phyloP scores from a whole-genome alignment of 2,113 vertebrate genomes.

The Chloroceryle aenea region DNA sequence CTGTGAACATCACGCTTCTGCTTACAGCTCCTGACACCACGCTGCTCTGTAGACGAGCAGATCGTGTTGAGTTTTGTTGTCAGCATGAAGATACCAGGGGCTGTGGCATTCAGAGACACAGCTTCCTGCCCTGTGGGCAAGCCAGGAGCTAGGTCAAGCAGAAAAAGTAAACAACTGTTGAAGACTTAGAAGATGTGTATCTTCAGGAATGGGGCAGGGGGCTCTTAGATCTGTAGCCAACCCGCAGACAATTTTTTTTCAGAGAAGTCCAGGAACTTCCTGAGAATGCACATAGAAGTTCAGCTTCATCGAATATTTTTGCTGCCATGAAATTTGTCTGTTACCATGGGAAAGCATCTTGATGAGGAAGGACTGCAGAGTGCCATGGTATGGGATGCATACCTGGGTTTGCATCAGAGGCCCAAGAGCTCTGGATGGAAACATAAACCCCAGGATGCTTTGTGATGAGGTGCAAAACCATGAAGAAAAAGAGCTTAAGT shows the following conservation, averaged over 20 bases:
- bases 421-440: background rate
- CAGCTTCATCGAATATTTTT: background rate
- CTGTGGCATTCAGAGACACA: background rate
- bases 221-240: background rate
- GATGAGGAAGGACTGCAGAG: rapidly evolving
- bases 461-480: background rate
- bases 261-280: background rate
- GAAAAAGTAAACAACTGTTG: background rate
- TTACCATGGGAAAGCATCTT: background rate
- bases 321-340: background rate
- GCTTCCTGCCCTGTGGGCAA: background rate
- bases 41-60: background rate
- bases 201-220: background rate
- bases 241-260: background rate
- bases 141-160: background rate
- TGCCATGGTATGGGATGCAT: background rate
- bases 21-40: background rate
- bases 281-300: background rate
- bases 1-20: constrained; percentile 33
- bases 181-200: background rate
- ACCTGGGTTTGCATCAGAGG: background rate
- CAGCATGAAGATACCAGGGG: background rate
- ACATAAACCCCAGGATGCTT: background rate
- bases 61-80: background rate
- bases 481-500: background rate